Evolutionary conservation across 2,888 invertebrate species (phyloP).

Genomic region (Caenorhabditis macrosperma): DNA sequence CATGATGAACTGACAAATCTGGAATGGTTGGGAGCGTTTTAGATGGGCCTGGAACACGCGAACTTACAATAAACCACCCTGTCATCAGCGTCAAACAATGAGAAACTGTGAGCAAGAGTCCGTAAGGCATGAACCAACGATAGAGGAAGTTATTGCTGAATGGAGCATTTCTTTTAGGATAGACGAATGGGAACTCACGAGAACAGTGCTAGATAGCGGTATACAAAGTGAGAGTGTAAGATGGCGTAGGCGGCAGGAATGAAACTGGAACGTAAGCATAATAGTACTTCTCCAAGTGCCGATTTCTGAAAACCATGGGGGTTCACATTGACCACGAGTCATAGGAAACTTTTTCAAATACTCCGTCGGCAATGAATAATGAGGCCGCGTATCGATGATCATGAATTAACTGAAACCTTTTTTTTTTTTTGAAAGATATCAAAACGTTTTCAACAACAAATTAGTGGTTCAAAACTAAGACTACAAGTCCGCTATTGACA

Average conservation of each 20-base stretch:
- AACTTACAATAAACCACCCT: background rate
- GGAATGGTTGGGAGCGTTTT: background rate
- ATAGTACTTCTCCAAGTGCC: background rate
- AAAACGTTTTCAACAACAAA: too few species aligned
- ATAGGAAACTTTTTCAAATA: slow-evolving; percentile 12
- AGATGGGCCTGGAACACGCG: background rate
- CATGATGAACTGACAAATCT: background rate
- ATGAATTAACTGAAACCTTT: slow-evolving; percentile 5
- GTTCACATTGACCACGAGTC: background rate
- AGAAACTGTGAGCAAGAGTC: background rate
- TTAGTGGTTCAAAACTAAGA: too few species aligned
- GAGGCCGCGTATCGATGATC: slow-evolving; percentile 18
- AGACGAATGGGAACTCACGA: background rate
- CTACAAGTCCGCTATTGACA: too few species aligned
- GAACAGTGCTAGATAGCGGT: slow-evolving; percentile 15
- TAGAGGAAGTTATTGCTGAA: background rate
- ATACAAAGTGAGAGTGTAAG: slow-evolving; percentile 22
- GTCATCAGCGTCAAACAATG: background rate
- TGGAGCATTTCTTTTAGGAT: background rate
- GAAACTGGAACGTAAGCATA: slow-evolving; percentile 13
- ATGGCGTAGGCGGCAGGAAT: slow-evolving; percentile 29
- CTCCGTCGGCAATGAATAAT: slow-evolving; percentile 33
- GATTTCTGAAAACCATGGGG: background rate
- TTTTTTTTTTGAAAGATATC: too few species aligned
- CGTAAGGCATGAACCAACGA: background rate